Percentiles rank a stretch among this genome's conserved stretches.
Conservation (phyloP, 2,888 invertebrate genomes). For the Eledone cirrhosa region DNA sequence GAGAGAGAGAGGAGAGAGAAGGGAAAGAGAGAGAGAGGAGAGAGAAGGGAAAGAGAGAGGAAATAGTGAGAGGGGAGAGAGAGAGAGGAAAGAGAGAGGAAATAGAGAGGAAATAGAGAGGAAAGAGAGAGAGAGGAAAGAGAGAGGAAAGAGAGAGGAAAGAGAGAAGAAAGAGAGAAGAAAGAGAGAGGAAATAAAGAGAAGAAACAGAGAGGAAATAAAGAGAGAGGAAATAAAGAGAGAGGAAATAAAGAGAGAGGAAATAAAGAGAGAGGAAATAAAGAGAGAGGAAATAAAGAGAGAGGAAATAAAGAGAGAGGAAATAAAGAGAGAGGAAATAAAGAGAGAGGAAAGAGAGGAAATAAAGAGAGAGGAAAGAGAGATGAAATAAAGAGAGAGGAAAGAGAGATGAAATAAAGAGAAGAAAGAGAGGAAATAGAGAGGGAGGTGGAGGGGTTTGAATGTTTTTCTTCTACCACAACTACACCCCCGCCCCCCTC, state of each 20-base stretch:
- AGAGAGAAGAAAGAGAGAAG: not conserved
- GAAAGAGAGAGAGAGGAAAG: slow-evolving; percentile 4
- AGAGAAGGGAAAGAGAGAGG: no score
- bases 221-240: not conserved
- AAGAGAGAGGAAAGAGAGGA: not conserved
- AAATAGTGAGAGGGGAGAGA: no score
- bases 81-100: no score
- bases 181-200: not conserved
- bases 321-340: not conserved
- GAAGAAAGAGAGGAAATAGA: not conserved
- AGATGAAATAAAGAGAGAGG: not conserved
- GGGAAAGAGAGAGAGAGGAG: no score
- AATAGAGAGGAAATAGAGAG: not conserved
- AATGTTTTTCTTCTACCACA: not conserved
- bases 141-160: not conserved
- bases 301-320: not conserved
- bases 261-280: not conserved
- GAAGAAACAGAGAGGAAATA: not conserved
- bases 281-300: not conserved
- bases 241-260: not conserved
- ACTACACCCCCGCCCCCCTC: no score
- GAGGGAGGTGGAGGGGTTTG: not conserved
- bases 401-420: not conserved
- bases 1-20: no score
- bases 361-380: not conserved